A percentile compares a stretch with the other conserved stretches of the same genome.
Evolutionary conservation across 2,113 vertebrate species (phyloP).

Genomic region (Elgaria multicarinata): DNA sequence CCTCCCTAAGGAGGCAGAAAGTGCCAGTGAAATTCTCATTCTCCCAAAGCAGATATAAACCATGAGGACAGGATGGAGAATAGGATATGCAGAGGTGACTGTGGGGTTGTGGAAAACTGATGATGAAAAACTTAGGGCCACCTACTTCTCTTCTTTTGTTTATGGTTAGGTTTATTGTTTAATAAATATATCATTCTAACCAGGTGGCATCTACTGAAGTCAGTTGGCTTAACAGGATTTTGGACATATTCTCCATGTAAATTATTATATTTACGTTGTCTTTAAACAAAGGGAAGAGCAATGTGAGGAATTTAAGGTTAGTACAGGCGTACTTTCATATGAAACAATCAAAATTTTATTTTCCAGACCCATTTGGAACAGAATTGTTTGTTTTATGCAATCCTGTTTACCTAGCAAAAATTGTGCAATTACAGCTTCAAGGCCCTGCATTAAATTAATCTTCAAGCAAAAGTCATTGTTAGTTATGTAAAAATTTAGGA

Average conservation of each 20-base stretch:
- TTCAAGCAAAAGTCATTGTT: conserved; percentile 30
- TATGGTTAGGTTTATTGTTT: no score
- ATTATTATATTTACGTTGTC: background rate
- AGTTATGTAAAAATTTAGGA: background rate
- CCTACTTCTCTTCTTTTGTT: no score
- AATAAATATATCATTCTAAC: background rate
- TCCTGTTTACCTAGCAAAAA: conserved; percentile 31
- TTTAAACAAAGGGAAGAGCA: background rate
- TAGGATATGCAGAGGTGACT: no score
- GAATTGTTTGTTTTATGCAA: conserved; percentile 40
- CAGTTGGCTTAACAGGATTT: background rate
- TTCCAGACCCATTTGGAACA: conserved; percentile 7
- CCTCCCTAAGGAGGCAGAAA: no score
- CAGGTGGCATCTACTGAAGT: background rate
- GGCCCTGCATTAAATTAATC: conserved; percentile 30
- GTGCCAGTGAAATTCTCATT: no score
- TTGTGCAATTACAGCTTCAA: conserved; percentile 16
- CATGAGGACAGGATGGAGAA: no score
- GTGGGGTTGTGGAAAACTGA: no score
- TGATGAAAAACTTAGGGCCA: no score
- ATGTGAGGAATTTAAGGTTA: conserved; percentile 34
- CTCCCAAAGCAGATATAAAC: no score
- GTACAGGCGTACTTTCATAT: conserved; percentile 32
- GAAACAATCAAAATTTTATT: conserved; percentile 54
- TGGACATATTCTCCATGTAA: background rate